Evolutionary conservation across 2,888 invertebrate genomes (phyloP), one percentile per base, ranked within the genome.

Genomic region (Stomorhina lunata): DNA sequence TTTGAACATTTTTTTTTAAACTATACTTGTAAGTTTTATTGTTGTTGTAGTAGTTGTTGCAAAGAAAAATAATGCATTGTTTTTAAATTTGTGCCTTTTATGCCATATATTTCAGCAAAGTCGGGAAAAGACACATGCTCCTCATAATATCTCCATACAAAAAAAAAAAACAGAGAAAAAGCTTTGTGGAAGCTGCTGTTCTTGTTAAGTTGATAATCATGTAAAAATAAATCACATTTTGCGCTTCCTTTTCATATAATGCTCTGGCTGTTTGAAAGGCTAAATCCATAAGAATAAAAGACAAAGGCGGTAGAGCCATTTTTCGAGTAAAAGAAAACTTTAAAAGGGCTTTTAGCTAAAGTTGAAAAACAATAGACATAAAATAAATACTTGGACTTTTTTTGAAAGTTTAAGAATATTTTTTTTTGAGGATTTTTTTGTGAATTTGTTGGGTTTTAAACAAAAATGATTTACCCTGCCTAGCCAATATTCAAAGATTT

Each of bases 161-260:
- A 59, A 34, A 4, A 20, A 15, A 27, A 6, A 17, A 20, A 48
- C 6, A 59, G 34, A 55, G 12, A 6, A 2, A 37, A 63, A 12
- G 40, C 5, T 25, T 0, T 48, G 66, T 20, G 55, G 57, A 25
- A 63, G 81, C 73, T 83, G 79, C 82, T 81, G 84, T 84, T 85
- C 65, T 75, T 82, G 84, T 88, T 90, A 89, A 89, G 90, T 90
- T 90, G 90, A 89, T 90, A 89, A 89, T 89, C 89, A 89, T 90
- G 89, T 90, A 89, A 88, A 89, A 90, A 89, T 90, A 89, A 89
- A 89, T 89, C 90, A 90, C 90, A 88, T 88, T 88, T 88, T 88
- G n/a, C 87, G 89, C 87, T 87, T 87, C 88, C 86, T 85, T 87
- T 37, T 59, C 12, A 25, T 25, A 40, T 65, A 29, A 37, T 25